These are phyloP conservation scores for Athalia circularis DNA, from an alignment of 2,888 invertebrate species.

Conservation along the genomic window DNA sequence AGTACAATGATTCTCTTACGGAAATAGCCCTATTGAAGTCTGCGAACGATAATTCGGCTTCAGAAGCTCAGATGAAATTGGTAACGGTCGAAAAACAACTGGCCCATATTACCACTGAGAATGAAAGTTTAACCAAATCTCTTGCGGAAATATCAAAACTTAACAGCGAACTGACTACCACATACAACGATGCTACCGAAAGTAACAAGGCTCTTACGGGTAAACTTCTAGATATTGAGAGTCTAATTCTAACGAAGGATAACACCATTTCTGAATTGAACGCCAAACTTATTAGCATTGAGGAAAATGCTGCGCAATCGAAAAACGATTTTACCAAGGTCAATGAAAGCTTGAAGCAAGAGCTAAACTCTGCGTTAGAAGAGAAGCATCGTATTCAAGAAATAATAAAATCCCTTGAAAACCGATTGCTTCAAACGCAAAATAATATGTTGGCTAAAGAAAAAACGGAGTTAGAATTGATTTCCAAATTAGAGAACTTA, in stretches of 20 bases:
- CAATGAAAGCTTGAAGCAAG: constrained; percentile 75
- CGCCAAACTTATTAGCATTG: constrained; percentile 74
- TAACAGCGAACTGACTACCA: constrained; percentile 51
- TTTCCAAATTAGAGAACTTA: constrained; percentile 33
- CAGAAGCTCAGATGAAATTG: constrained; percentile 54
- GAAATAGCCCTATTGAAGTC: constrained; percentile 53
- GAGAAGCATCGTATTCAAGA: constrained; percentile 76
- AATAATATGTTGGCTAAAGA: constrained; percentile 57
- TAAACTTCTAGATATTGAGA: constrained; percentile 43
- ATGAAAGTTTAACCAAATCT: constrained; percentile 47
- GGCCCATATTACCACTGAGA: constrained; percentile 44
- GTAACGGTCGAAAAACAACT: constrained; percentile 34
- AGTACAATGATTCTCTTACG: constrained; percentile 53
- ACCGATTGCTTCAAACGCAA: constrained; percentile 56
- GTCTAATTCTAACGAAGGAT: constrained; percentile 48
- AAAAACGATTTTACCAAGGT: constrained; percentile 76
- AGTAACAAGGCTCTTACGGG: constrained; percentile 47
- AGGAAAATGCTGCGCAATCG: constrained; percentile 75
- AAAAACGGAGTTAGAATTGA: constrained; percentile 48
- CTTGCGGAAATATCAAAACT: constrained; percentile 47
- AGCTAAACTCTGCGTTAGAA: constrained; percentile 75
- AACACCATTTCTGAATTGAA: constrained; percentile 61
- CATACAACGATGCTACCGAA: constrained; percentile 49
- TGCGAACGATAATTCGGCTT: constrained; percentile 50
- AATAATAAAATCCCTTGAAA: constrained; percentile 66